Conservation (phyloP, 2,888 invertebrate species). For the Parnassius smintheus region DNA sequence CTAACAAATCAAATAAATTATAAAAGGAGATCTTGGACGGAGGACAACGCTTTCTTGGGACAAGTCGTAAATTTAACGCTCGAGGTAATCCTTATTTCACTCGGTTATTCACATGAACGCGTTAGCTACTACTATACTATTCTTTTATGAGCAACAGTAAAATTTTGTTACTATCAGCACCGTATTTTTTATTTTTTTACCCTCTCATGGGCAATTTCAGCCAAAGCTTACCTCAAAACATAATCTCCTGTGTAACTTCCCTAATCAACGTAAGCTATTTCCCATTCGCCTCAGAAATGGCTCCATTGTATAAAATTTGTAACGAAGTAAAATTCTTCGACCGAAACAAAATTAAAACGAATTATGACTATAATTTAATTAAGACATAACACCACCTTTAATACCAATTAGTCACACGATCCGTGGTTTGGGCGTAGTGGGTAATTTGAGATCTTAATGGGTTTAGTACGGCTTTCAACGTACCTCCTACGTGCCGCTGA, state of each 20-base stretch:
- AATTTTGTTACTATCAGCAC: conserved; percentile 41
- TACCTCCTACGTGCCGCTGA: conserved; percentile 64
- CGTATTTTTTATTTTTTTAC: neutral
- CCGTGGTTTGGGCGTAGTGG: conserved; percentile 72
- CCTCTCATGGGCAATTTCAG: neutral
- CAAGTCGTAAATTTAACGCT: conserved; percentile 80
- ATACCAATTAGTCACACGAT: conserved; percentile 78
- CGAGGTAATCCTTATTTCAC: conserved; percentile 75
- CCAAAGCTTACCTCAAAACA: conserved; percentile 34
- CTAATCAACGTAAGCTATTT: conserved; percentile 67
- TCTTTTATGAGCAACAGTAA: conserved; percentile 64
- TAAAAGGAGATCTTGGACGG: conserved; percentile 69
- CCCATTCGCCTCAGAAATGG: conserved; percentile 68
- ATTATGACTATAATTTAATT: conserved; percentile 77
- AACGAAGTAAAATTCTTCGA: conserved; percentile 68
- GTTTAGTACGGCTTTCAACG: conserved; percentile 66
- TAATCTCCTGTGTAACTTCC: conserved; percentile 53
- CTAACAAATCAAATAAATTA: conserved; percentile 78
- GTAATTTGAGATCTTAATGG: conserved; percentile 76
- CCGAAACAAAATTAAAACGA: conserved; percentile 63
- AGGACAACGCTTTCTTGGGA: conserved; percentile 71
- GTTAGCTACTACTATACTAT: conserved; percentile 59
- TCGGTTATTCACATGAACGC: conserved; percentile 67
- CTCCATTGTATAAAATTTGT: conserved; percentile 73
- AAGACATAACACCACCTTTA: conserved; percentile 76